Conservation (phyloP, 2,797 vertebrate species). For the Microctenopoma steveboyesi region DNA sequence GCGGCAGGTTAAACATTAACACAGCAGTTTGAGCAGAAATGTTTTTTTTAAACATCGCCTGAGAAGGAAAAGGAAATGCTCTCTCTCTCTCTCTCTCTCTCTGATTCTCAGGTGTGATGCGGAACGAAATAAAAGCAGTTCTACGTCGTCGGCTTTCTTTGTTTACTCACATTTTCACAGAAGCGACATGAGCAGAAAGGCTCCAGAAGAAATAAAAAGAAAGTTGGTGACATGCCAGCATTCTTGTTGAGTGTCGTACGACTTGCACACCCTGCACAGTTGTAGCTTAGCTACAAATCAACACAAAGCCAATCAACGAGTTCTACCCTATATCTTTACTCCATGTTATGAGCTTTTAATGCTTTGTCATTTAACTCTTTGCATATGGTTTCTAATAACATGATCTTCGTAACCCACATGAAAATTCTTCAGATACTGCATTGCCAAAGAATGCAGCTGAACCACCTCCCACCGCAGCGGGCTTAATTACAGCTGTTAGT, state of each 20-base stretch:
- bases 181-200: constrained; percentile 3
- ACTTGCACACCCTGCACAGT: constrained; percentile 34
- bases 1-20: constrained; percentile 20
- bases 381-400: constrained; percentile 44
- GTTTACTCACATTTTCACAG: constrained; percentile 17
- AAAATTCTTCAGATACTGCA: constrained; percentile 31
- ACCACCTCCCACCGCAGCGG: constrained; percentile 18
- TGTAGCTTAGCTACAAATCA: constrained; percentile 37
- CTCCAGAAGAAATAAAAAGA: background rate
- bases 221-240: constrained; percentile 19
- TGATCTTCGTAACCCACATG: constrained; percentile 13
- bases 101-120: constrained; percentile 21
- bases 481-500: constrained; percentile 51
- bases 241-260: constrained; percentile 43
- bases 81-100: background rate
- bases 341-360: constrained; percentile 7
- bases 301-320: constrained; percentile 9
- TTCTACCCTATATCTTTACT: constrained; percentile 12
- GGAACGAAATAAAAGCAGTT: constrained; percentile 3
- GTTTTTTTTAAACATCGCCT: constrained; percentile 28
- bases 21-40: constrained; percentile 9
- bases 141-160: constrained; percentile 12
- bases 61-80: constrained; percentile 23
- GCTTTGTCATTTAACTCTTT: constrained; percentile 24
- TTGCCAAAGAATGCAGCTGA: constrained; percentile 40